Conservation (phyloP, 2,113 vertebrate genomes). For the Pseudonaja textilis region DNA sequence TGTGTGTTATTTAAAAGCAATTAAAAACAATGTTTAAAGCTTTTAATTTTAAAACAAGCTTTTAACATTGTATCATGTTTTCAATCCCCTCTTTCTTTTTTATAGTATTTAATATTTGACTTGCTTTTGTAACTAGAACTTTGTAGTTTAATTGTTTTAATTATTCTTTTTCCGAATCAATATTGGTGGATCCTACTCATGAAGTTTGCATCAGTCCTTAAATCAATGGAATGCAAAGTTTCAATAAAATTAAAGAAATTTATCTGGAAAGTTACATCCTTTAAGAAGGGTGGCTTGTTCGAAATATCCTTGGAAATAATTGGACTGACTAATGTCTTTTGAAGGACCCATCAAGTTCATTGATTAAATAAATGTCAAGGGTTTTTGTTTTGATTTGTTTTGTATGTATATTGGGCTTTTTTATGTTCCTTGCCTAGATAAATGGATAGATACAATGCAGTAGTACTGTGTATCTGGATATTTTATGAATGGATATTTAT, state of each 20-base stretch:
- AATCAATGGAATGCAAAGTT: not conserved
- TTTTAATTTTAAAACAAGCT: not conserved
- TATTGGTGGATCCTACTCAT: not conserved
- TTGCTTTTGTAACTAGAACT: not conserved
- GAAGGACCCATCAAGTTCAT: not conserved
- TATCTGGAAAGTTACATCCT: not conserved
- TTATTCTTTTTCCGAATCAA: not conserved
- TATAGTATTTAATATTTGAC: not conserved
- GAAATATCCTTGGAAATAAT: not conserved
- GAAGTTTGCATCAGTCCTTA: not conserved
- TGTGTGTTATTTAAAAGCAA: not conserved
- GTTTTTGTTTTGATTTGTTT: not conserved
- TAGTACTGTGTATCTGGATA: no score
- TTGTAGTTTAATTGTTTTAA: not conserved
- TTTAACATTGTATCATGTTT: not conserved
- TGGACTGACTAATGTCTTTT: not conserved
- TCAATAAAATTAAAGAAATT: not conserved
- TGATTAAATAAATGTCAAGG: not conserved
- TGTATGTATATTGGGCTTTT: not conserved
- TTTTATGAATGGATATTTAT: not conserved
- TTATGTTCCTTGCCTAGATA: not conserved
- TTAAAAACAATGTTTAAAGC: not conserved
- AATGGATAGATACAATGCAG: not conserved
- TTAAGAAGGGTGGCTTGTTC: not conserved
- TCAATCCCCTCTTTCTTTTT: not conserved